A percentile compares a stretch with the other conserved stretches of the same genome.
phyloP scores from a whole-genome alignment of 2,888 invertebrate genomes.

The Drosophila percnosoma region DNA sequence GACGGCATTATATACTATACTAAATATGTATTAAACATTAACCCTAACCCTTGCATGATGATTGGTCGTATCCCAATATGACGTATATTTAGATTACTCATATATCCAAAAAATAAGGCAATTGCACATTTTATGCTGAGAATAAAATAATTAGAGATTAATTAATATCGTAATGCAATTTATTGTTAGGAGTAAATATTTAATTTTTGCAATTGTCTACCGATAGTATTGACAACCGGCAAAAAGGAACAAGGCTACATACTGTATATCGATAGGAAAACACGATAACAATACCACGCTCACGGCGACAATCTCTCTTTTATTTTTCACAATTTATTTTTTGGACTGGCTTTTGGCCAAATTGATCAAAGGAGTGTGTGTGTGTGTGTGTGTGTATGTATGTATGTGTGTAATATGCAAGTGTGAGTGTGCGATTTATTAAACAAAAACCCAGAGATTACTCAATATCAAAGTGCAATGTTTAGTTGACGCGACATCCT shows the following conservation, averaged over 20 bases:
- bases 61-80: slow-evolving; percentile 13
- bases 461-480: slow-evolving; percentile 57
- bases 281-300: slow-evolving; percentile 48
- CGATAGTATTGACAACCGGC: slow-evolving; percentile 40
- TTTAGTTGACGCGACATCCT: slow-evolving; percentile 20
- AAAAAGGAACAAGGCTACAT: slow-evolving; percentile 16
- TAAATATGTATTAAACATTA: background rate
- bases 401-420: slow-evolving; percentile 25
- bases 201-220: background rate
- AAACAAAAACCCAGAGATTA: slow-evolving; percentile 61
- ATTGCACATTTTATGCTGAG: background rate
- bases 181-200: background rate
- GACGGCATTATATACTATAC: too few relatives aligned
- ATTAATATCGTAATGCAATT: background rate
- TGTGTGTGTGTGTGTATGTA: slow-evolving; percentile 23
- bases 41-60: slow-evolving; percentile 17
- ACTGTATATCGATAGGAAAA: slow-evolving; percentile 37
- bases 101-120: background rate
- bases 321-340: slow-evolving; percentile 63
- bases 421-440: slow-evolving; percentile 50
- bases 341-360: slow-evolving; percentile 69
- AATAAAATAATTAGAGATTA: background rate
- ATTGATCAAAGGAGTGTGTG: slow-evolving; percentile 40
- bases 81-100: background rate
- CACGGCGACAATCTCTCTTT: slow-evolving; percentile 45